Evolutionary conservation across 2,113 vertebrate genomes (phyloP).

Genomic region (Actinemys pallida): DNA sequence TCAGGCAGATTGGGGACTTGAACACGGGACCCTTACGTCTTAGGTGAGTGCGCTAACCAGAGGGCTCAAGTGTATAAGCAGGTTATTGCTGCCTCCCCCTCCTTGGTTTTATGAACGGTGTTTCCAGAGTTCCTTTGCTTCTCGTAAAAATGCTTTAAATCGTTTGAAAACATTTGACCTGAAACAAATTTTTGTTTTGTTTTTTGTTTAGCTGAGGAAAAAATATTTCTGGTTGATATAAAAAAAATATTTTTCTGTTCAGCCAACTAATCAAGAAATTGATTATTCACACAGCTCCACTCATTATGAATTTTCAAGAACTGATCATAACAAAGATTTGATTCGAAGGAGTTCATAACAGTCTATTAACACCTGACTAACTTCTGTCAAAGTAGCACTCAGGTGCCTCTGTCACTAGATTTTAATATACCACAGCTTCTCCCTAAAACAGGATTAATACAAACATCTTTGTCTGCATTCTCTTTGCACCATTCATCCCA

Average conservation of each 20-base stretch:
- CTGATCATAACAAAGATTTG: neutral
- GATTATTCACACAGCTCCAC: neutral
- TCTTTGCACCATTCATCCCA: neutral
- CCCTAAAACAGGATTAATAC: neutral
- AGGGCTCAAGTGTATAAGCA: neutral
- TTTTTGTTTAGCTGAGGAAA: neutral
- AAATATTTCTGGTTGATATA: neutral
- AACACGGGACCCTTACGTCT: neutral
- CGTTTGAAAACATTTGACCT: neutral
- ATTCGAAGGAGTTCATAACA: neutral
- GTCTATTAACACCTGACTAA: neutral
- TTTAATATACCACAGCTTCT: neutral
- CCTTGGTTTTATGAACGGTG: neutral
- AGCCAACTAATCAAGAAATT: neutral
- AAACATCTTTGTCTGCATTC: neutral
- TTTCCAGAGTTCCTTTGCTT: neutral
- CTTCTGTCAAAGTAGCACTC: neutral
- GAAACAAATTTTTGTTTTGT: neutral
- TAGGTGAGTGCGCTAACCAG: neutral
- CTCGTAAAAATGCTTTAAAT: neutral
- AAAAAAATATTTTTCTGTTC: neutral
- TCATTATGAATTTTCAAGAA: neutral
- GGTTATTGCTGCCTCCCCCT: neutral
- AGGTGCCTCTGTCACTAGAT: accelerated
- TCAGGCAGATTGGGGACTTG: neutral